Evolutionary conservation across 2,888 invertebrate genomes (phyloP).

Genomic region (Ischnura elegans): DNA sequence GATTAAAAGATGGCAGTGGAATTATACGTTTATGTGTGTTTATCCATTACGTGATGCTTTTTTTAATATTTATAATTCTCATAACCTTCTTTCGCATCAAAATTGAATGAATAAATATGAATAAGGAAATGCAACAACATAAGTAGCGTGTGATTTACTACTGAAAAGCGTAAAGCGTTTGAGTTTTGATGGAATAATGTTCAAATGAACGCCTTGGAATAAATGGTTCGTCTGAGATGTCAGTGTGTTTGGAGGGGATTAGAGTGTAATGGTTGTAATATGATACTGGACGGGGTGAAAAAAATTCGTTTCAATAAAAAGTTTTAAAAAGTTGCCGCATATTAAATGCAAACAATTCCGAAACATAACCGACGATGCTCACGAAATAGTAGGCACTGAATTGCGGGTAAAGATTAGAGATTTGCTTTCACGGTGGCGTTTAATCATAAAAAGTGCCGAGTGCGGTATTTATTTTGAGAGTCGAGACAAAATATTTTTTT

Average conservation of each 20-base stretch:
- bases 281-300: not conserved
- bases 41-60: no score
- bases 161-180: not conserved
- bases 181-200: not conserved
- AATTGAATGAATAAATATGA: no score
- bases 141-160: not conserved
- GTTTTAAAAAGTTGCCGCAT: not conserved
- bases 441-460: not conserved
- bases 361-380: no score
- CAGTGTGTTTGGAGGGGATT: not conserved
- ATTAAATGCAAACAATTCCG: not conserved
- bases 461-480: not conserved
- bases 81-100: no score
- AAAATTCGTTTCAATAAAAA: not conserved
- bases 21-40: no score
- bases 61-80: no score
- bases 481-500: slow-evolving; percentile 14
- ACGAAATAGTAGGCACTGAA: not conserved
- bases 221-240: not conserved
- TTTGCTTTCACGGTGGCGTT: not conserved
- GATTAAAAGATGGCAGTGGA: no score
- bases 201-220: not conserved
- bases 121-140: not conserved
- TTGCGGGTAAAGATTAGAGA: not conserved
- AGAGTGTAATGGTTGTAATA: not conserved